Evolutionary conservation across 2,888 invertebrate species (phyloP).

Genomic region (Eledona agricola): DNA sequence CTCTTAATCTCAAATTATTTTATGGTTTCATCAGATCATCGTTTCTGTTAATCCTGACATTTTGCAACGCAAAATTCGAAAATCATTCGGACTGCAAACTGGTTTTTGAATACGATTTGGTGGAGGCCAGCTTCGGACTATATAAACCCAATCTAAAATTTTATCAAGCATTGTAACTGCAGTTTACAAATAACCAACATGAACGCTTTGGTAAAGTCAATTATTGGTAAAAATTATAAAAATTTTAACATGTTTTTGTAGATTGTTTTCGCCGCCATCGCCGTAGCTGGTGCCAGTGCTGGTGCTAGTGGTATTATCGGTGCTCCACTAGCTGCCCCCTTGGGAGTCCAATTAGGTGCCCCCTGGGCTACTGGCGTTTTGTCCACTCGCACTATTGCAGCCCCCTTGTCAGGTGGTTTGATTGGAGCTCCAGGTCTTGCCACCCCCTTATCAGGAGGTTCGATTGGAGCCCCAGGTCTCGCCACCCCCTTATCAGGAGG

Average conservation of each 20-base stretch:
- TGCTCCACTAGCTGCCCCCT: conserved; percentile 14
- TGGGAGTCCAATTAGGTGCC: too few species aligned
- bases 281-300: conserved; percentile 17
- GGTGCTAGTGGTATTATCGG: conserved; percentile 18
- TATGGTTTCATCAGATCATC: too few species aligned
- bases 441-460: conserved; percentile 1
- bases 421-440: not conserved
- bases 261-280: conserved; percentile 19
- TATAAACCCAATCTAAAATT: conserved; percentile 9
- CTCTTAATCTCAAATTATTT: too few species aligned
- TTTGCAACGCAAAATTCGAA: conserved; percentile 8
- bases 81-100: too few species aligned
- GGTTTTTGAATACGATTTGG: conserved; percentile 29
- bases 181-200: conserved; percentile 21
- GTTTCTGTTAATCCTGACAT: conserved; percentile 21
- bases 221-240: conserved; percentile 3
- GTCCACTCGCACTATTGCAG: conserved; percentile 12
- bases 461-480: not conserved
- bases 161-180: conserved; percentile 10
- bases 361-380: conserved; percentile 18
- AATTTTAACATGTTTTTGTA: conserved; percentile 2
- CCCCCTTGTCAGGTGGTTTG: not conserved
- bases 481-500: conserved; percentile 6
- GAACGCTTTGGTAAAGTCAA: conserved; percentile 22
- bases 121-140: conserved; percentile 26